These are phyloP conservation scores for Ellobius talpinus DNA, from an alignment of 2,113 vertebrate genomes.

Conservation along the genomic window DNA sequence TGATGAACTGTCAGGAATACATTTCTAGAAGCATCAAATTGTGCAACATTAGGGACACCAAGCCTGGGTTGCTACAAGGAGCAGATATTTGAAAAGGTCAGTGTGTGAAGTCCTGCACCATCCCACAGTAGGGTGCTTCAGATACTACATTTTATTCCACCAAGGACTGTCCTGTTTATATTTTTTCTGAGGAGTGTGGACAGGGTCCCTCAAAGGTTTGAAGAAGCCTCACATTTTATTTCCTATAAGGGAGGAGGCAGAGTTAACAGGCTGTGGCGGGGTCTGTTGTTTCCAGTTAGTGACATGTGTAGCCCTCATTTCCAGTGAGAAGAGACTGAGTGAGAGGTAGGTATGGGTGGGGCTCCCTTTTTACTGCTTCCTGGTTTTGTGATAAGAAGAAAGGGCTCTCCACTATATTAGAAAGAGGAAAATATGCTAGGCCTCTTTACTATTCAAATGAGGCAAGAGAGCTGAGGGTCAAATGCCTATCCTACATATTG, in stretches of 20 bases:
- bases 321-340: neutral
- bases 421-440: neutral
- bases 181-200: neutral
- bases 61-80: too few relatives aligned
- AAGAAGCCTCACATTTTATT: neutral
- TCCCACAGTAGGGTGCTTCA: accelerated
- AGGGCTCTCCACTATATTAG: neutral
- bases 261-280: neutral
- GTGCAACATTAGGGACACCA: accelerated
- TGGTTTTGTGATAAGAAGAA: neutral
- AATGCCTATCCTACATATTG: accelerated
- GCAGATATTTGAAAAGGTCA: accelerated
- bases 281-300: neutral
- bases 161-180: too few relatives aligned
- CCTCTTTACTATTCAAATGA: neutral
- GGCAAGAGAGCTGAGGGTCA: neutral
- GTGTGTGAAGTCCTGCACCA: accelerated
- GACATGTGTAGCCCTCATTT: neutral
- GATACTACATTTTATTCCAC: accelerated
- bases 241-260: neutral
- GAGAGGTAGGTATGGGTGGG: too few relatives aligned
- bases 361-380: neutral
- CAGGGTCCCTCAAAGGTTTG: too few relatives aligned
- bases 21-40: neutral
- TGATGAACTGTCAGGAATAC: too few relatives aligned